phyloP scores from a whole-genome alignment of 2,888 invertebrate species.

The Mythimna pallens region DNA sequence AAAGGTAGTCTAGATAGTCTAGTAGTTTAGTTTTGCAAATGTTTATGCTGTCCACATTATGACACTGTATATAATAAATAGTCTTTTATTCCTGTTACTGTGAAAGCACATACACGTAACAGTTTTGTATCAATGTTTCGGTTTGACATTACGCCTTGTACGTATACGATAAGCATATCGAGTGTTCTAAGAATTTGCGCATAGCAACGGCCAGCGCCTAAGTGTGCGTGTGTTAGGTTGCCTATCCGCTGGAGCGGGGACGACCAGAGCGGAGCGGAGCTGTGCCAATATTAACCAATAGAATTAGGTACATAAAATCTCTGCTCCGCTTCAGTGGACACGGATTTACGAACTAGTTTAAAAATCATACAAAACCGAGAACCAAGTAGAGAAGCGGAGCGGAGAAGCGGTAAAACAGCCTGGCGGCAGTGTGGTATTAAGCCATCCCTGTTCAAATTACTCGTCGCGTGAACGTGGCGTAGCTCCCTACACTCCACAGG shows the following conservation, averaged over 20 bases:
- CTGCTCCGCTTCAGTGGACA: not conserved
- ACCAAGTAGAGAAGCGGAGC: not conserved
- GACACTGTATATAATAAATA: too few relatives aligned
- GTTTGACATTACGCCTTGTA: not conserved
- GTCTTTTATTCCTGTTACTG: not conserved
- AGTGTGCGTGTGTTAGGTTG: not conserved
- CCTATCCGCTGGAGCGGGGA: not conserved
- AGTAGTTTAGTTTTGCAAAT: too few relatives aligned
- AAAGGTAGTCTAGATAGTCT: too few relatives aligned
- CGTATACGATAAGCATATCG: not conserved
- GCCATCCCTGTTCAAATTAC: not conserved
- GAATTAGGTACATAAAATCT: not conserved
- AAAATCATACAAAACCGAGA: not conserved
- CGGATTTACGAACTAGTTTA: not conserved
- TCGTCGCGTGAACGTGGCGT: too few relatives aligned
- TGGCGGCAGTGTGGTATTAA: not conserved
- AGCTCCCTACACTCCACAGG: too few relatives aligned
- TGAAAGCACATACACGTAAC: not conserved
- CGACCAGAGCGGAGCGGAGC: not conserved
- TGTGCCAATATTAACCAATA: not conserved
- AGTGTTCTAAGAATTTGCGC: slow-evolving; percentile 26
- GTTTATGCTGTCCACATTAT: too few relatives aligned
- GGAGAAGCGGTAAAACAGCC: not conserved
- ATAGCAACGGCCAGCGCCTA: slow-evolving; percentile 1
- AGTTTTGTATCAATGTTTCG: not conserved